Evolutionary conservation across 2,113 vertebrate genomes (phyloP), one percentile per base, ranked within the genome.

Genomic region (Channa argus): DNA sequence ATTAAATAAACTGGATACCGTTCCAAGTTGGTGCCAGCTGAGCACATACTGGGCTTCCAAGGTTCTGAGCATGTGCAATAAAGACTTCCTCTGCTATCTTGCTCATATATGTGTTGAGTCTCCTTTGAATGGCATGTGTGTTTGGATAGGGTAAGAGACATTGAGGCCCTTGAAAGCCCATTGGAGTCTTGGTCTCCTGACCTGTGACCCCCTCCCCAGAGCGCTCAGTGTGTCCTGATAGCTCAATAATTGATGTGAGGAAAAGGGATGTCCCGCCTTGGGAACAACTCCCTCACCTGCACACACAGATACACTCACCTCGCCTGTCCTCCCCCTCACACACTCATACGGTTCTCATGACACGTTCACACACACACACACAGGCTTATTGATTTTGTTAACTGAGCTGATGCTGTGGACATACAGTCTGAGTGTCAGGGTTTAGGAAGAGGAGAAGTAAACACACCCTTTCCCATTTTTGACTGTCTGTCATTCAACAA

Each of bases 361-460:
- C 85, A 89, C 87, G 80, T 91, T 92, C 90, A 86, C 89, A 91
- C 91, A 92, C 24, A 24, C 24, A 24, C 86, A 86, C 56, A 77
- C 86, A 67, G 38, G 1, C 74, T 8, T 94, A 95, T 95, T 94
- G 94, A 95, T 95, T 95, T 93, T 95, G 94, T 93, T 91, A 93
- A 93, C 84, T 85, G 93, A 94, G 89, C 91, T 88, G 46, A 92
- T 89, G 77, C 79, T 72, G 75, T 8, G 71, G 83, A 86, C 77
- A 63, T 65, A 6, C 54, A 4, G 71, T 58, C 72, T 73, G 84
- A 78, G 74, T 74, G 87, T 66, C 68, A 61, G 66, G 60, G 74
- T 69, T 67, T 34, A 58, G 82, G 5, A 68, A 63, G 43, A 53
- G 67, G 0, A 74, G 62, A 54, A 41, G 69, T 6, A 43, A 79